These are phyloP conservation scores for Fragum sueziense DNA, from an alignment of 2,888 invertebrate species.

Conservation along the genomic window DNA sequence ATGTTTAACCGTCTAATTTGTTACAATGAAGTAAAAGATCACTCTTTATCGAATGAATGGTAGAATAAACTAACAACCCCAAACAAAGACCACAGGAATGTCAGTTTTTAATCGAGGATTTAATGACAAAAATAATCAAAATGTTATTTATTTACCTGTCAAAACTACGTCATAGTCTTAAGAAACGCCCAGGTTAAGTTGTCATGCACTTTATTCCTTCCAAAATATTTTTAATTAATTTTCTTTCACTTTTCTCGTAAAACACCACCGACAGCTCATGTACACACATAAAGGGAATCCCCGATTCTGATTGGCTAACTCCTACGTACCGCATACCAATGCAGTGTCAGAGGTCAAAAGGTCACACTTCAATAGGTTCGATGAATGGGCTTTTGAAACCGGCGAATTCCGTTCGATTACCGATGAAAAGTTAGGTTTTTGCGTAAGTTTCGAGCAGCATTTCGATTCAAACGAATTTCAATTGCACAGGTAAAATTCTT, in stretches of 20 bases:
- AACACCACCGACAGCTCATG: constrained; percentile 33
- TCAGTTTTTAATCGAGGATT: neutral
- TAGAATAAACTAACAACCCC: constrained; percentile 24
- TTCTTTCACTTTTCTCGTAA: constrained; percentile 50
- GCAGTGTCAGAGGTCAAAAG: constrained; percentile 43
- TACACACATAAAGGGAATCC: constrained; percentile 47
- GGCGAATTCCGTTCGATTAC: neutral
- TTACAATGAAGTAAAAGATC: too few species aligned
- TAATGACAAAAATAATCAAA: neutral
- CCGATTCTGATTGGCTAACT: constrained; percentile 49
- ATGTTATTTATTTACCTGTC: neutral
- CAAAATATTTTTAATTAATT: constrained; percentile 31
- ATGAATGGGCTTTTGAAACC: constrained; percentile 16
- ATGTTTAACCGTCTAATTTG: too few species aligned
- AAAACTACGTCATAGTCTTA: neutral
- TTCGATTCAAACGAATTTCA: neutral
- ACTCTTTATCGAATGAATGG: constrained; percentile 32
- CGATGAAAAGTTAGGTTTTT: neutral
- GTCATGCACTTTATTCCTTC: constrained; percentile 6
- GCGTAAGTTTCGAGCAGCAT: neutral
- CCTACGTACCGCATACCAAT: constrained; percentile 47
- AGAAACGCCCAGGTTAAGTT: neutral
- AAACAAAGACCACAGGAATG: constrained; percentile 45
- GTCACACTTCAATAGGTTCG: constrained; percentile 20
- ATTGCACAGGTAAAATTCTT: too few species aligned